phyloP scores from a whole-genome alignment of 2,113 vertebrate genomes.

The Sardina pilchardus region DNA sequence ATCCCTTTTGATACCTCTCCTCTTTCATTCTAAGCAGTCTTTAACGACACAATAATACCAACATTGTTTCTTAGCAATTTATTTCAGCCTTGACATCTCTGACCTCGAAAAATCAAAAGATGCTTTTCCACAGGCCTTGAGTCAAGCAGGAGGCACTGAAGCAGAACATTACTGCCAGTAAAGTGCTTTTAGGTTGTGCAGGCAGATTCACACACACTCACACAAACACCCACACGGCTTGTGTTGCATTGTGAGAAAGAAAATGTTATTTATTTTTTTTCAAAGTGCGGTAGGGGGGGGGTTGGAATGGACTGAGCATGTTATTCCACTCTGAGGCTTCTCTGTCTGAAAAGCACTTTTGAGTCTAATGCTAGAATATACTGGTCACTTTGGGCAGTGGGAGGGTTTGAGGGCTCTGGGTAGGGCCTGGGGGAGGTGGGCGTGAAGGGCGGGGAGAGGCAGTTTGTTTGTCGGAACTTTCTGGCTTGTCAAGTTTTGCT shows the following conservation, averaged over 20 bases:
- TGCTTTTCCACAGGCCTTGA: conserved; percentile 38
- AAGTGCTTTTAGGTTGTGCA: conserved; percentile 63
- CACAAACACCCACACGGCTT: background rate
- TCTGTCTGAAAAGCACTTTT: background rate
- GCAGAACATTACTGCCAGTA: conserved; percentile 52
- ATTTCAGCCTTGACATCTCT: conserved; percentile 51
- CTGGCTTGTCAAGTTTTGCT: background rate
- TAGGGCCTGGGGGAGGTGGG: background rate
- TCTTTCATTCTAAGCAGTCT: background rate
- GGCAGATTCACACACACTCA: conserved; percentile 40
- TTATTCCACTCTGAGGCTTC: background rate
- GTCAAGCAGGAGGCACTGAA: conserved; percentile 51
- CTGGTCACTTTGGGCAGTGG: background rate
- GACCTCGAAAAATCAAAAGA: conserved; percentile 35
- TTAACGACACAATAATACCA: conserved; percentile 14
- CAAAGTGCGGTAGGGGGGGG: background rate
- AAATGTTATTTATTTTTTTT: background rate
- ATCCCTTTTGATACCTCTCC: background rate
- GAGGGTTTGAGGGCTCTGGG: background rate
- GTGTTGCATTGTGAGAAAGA: background rate
- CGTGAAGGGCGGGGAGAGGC: background rate
- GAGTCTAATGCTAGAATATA: background rate
- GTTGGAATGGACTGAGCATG: background rate
- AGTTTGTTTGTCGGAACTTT: background rate
- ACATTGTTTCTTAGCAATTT: conserved; percentile 46